phyloP scores from a whole-genome alignment of 2,113 vertebrate species.

The Megaleporinus macrocephalus region DNA sequence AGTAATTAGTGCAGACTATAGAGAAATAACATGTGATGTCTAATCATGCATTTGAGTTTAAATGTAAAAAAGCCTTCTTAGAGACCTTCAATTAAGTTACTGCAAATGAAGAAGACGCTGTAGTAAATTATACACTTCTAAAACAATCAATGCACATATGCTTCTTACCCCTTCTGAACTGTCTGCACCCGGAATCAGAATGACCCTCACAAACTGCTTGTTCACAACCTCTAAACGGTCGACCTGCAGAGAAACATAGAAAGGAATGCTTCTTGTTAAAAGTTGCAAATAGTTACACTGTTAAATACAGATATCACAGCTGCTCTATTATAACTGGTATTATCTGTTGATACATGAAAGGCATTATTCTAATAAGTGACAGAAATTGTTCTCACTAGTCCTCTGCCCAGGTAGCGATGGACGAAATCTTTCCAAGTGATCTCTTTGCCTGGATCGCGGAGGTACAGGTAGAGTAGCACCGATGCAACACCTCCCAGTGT shows the following conservation, averaged over 20 bases:
- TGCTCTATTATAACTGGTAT: not conserved
- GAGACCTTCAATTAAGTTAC: not conserved
- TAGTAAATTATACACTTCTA: too few species aligned
- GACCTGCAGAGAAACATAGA: conserved; percentile 63
- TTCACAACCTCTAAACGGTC: conserved; percentile 82
- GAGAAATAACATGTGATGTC: too few species aligned
- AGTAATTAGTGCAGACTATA: not conserved
- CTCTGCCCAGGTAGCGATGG: conserved; percentile 77
- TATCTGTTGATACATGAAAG: not conserved
- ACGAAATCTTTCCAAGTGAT: conserved; percentile 86
- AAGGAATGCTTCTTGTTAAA: not conserved
- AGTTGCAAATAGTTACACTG: not conserved
- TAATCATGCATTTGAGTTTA: not conserved
- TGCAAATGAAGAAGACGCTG: not conserved
- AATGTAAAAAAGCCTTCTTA: not conserved
- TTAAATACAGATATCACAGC: not conserved
- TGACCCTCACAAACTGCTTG: conserved; percentile 80
- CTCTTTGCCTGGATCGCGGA: conserved; percentile 75
- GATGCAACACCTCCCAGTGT: conserved; percentile 62
- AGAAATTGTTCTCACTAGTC: conserved; percentile 71
- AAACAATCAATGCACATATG: conserved; percentile 8
- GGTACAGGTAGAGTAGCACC: conserved; percentile 69
- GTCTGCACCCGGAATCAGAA: conserved; percentile 69
- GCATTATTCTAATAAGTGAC: not conserved
- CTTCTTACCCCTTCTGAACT: conserved; percentile 67